Conservation (phyloP, 2,113 vertebrate genomes). For the Mormyrus iriodes region DNA sequence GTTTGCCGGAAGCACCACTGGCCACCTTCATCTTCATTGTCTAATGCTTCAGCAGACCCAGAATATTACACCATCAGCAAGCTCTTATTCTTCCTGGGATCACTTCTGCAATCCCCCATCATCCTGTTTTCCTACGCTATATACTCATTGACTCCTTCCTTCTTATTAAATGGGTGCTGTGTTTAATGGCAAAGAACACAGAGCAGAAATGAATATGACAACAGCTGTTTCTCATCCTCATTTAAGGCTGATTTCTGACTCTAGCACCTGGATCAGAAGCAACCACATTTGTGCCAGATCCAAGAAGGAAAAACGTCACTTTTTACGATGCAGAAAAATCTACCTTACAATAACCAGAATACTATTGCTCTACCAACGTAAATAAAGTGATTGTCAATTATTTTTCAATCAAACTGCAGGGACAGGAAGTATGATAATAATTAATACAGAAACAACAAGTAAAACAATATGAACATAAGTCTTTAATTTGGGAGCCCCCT, state of each 20-base stretch:
- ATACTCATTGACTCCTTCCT: neutral
- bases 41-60: constrained; percentile 20
- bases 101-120: neutral
- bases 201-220: neutral
- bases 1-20: neutral
- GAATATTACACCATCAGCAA: constrained; percentile 26
- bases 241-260: neutral
- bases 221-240: neutral
- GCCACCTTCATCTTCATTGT: constrained; percentile 29
- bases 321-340: constrained; percentile 22
- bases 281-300: neutral
- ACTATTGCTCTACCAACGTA: neutral
- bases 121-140: neutral
- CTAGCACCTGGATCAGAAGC: neutral
- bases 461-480: neutral
- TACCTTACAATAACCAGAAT: neutral
- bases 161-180: neutral
- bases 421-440: neutral
- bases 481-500: neutral
- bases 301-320: constrained; percentile 1
- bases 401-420: neutral
- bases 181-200: constrained; percentile 14
- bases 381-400: neutral
- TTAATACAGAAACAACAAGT: neutral
- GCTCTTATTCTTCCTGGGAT: constrained; percentile 19